Percentiles rank a stretch among this genome's conserved stretches.
phyloP scores from a whole-genome alignment of 2,113 vertebrate genomes.

The Picathartes gymnocephalus region DNA sequence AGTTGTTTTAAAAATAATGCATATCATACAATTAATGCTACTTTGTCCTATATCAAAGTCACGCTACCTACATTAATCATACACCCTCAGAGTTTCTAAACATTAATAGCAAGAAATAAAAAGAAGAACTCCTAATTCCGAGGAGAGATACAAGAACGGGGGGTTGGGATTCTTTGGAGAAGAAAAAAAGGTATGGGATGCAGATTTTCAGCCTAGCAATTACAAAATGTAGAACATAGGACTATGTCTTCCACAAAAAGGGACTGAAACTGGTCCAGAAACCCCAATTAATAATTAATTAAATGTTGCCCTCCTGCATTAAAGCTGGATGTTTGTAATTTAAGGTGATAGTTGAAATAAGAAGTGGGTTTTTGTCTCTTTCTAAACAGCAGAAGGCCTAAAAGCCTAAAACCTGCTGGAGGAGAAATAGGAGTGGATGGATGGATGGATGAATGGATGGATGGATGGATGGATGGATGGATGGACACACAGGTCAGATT shows the following conservation, averaged over 20 bases:
- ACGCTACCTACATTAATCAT: conserved; percentile 60
- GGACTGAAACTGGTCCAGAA: background rate
- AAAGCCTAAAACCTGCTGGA: background rate
- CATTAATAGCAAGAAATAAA: conserved; percentile 61
- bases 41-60: conserved; percentile 72
- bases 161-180: conserved; percentile 21
- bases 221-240: background rate
- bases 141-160: background rate
- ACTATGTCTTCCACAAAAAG: background rate
- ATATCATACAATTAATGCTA: conserved; percentile 67
- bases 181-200: background rate
- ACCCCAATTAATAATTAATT: background rate
- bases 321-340: background rate
- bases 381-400: background rate
- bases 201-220: background rate
- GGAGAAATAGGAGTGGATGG: background rate
- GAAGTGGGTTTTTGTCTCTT: background rate
- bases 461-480: background rate
- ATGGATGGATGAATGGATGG: background rate
- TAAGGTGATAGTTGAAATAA: background rate
- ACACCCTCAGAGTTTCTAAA: conserved; percentile 52
- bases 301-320: background rate
- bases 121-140: conserved; percentile 11
- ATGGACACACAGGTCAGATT: background rate
- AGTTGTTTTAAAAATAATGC: conserved; percentile 69